Evolutionary conservation across 1,140 invertebrate genomes (phyloP).

Genomic region (Heliconius hewitsoni): DNA sequence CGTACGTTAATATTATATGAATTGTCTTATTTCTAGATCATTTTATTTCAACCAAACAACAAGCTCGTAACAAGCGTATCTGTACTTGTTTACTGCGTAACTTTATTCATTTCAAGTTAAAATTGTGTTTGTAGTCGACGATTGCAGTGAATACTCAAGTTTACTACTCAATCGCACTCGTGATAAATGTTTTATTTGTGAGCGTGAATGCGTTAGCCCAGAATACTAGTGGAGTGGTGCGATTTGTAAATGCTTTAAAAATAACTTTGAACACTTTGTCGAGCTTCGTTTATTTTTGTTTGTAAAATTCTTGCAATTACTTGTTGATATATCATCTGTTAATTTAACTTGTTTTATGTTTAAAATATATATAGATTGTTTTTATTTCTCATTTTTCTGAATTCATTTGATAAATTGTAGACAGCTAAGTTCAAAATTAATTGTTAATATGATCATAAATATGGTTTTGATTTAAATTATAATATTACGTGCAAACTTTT

Average conservation of each 20-base stretch:
- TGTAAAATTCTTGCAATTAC: not conserved
- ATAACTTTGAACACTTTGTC: not conserved
- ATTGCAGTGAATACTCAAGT: conserved; percentile 19
- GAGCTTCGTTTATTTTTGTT: not conserved
- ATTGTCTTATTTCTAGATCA: not conserved
- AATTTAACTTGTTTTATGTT: too few species aligned
- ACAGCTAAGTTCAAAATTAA: too few species aligned
- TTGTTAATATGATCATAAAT: too few species aligned
- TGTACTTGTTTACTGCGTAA: conserved; percentile 20
- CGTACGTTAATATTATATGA: not conserved
- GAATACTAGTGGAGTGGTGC: conserved; percentile 13
- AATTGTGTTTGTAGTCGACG: conserved; percentile 20
- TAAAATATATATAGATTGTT: too few species aligned
- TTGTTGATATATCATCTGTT: too few species aligned
- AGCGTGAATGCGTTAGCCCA: conserved; percentile 18
- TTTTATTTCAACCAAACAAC: conserved; percentile 7
- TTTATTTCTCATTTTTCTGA: too few species aligned
- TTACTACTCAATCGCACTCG: conserved; percentile 21
- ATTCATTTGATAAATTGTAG: too few species aligned
- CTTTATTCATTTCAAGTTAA: conserved; percentile 23
- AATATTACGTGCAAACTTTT: too few species aligned
- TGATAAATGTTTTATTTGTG: conserved; percentile 20
- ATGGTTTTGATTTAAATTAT: too few species aligned
- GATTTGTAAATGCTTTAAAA: conserved; percentile 11
- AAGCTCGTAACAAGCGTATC: conserved; percentile 21